These are phyloP conservation scores for Pitta sordida DNA, from an alignment of 2,113 vertebrate species.

Conservation along the genomic window DNA sequence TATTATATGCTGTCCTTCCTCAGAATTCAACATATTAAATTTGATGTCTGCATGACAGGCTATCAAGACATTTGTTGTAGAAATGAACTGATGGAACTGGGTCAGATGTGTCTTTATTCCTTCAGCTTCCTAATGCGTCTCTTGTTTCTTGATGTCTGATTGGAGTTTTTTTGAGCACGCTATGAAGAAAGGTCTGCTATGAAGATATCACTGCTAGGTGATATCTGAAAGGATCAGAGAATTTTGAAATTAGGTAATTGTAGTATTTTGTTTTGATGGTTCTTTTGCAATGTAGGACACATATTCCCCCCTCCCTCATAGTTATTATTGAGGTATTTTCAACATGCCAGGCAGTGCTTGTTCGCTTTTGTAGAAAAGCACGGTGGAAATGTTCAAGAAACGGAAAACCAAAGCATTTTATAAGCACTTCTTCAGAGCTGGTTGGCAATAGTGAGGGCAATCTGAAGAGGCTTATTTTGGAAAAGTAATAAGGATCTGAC, in stretches of 20 bases:
- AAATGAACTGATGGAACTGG: not conserved
- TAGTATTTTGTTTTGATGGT: not conserved
- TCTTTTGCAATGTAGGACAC: not conserved
- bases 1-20: not conserved
- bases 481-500: constrained; percentile 23
- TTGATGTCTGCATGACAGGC: not conserved
- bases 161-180: accelerated
- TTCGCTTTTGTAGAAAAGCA: not conserved
- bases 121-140: not conserved
- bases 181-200: not conserved
- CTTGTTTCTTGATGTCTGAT: not conserved
- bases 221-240: not conserved
- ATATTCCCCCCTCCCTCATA: accelerated
- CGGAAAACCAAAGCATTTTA: not conserved
- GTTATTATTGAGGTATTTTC: not conserved
- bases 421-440: not conserved
- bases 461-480: constrained; percentile 17
- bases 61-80: not conserved
- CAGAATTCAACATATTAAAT: not conserved
- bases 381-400: not conserved
- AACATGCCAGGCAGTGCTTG: not conserved
- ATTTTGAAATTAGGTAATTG: not conserved
- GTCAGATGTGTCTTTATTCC: not conserved
- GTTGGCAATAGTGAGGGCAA: not conserved
- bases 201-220: not conserved